Conservation (phyloP, 2,888 invertebrate genomes). For the Dilophus febrilis region DNA sequence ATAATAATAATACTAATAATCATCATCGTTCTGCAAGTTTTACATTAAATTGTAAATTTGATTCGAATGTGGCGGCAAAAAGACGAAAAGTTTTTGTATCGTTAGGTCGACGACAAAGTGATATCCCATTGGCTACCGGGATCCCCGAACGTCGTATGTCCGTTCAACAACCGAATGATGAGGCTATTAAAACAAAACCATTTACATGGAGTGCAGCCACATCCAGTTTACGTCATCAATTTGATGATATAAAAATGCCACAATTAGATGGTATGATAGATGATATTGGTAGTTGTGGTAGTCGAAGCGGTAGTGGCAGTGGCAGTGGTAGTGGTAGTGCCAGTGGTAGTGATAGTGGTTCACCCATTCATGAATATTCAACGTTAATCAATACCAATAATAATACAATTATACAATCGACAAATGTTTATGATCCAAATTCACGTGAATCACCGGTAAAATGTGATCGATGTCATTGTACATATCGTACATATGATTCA, state of each 20-base stretch:
- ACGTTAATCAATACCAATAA: not conserved
- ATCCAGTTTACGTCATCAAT: conserved; percentile 17
- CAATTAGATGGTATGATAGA: conserved; percentile 56
- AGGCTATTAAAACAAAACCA: conserved; percentile 15
- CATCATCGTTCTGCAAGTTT: conserved; percentile 51
- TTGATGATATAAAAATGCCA: conserved; percentile 29
- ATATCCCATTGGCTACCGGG: conserved; percentile 15
- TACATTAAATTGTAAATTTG: conserved; percentile 52
- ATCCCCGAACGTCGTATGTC: conserved; percentile 8
- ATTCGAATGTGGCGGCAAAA: conserved; percentile 43
- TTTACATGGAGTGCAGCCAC: conserved; percentile 28
- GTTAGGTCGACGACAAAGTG: conserved; percentile 21
- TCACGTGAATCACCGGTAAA: conserved; percentile 43
- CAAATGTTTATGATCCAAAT: conserved; percentile 28
- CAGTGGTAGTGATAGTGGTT: conserved; percentile 26
- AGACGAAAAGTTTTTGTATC: conserved; percentile 41
- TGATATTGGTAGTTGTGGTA: conserved; percentile 39
- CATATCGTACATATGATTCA: conserved; percentile 65
- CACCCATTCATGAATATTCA: conserved; percentile 29
- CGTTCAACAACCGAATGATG: conserved; percentile 9
- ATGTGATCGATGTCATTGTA: conserved; percentile 75
- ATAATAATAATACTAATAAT: too few relatives aligned
- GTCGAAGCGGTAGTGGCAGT: too few relatives aligned
- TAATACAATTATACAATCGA: not conserved
- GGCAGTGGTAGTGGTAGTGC: conserved; percentile 29